Evolutionary conservation across 2,888 invertebrate genomes (phyloP), one percentile per base, ranked within the genome.

Genomic region (Synergus umbraculus): DNA sequence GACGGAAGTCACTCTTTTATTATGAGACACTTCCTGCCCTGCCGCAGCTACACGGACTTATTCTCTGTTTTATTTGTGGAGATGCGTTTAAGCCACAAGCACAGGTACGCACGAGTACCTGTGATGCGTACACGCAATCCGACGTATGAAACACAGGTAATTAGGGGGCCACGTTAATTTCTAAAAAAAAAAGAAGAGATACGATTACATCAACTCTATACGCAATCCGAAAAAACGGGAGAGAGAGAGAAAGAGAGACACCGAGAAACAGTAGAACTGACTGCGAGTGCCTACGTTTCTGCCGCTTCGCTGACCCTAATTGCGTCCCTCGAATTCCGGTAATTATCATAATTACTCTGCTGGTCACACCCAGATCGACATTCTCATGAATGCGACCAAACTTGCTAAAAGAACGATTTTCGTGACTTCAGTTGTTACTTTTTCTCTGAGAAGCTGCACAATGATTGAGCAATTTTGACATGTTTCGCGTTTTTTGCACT

Each of bases 1-100:
- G 83, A 85, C 90, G 91, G 90, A 91, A 90, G 91, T 88, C 85
- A 83, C 85, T 90, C 86, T 89, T 90, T 90, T 89, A 90, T 90
- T 90, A 88, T 87, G 86, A 87, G 86, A 86, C 87, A 88, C 89
- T 91, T 91, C 91, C 91, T 89, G 88, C 80, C 84, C 80, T 81
- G 84, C 81, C 78, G 69, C 76, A 78, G 69, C 73, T 43, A 73
- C 80, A 79, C 79, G 73, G 76, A 77, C 43, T 78, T 79, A 29
- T 43, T 46, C 29, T 76, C 29, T 76, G 66, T 76, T 78, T 76
- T 64, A 73, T 37, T 15, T 73, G 49, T 69, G 46, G 15, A 29
- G 15, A 49, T 69, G 13, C 46, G 18, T 49, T 29, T 49, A 69
- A 15, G 13, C 18, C 22, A 49, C 49, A 54, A 12, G n/a, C 66